These are phyloP conservation scores for Myiopsitta monachus DNA, from an alignment of 2,113 vertebrate genomes.

Conservation along the genomic window DNA sequence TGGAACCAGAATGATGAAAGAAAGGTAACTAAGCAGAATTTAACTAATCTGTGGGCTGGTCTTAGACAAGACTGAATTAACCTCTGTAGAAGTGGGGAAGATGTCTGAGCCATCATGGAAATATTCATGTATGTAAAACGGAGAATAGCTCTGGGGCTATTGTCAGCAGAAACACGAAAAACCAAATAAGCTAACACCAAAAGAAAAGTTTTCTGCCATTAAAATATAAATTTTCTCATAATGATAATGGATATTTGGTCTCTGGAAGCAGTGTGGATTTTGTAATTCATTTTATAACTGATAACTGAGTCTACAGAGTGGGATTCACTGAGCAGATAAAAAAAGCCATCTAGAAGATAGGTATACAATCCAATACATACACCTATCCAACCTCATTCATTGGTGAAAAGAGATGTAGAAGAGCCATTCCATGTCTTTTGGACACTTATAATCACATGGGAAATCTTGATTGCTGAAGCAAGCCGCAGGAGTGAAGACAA, in stretches of 20 bases:
- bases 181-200: neutral
- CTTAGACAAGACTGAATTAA: neutral
- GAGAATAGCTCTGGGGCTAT: neutral
- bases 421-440: neutral
- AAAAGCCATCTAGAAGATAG: neutral
- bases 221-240: neutral
- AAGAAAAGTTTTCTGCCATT: neutral
- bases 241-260: neutral
- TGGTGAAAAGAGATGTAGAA: neutral
- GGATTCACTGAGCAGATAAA: neutral
- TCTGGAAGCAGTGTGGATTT: neutral
- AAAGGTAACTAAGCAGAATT: neutral
- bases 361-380: neutral
- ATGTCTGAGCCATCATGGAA: neutral
- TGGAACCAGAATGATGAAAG: neutral
- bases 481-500: neutral
- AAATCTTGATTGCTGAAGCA: neutral
- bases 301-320: neutral
- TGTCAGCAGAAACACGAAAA: neutral
- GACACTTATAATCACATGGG: neutral
- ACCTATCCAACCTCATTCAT: neutral
- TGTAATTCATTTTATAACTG: neutral
- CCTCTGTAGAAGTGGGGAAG: neutral
- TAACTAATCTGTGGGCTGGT: neutral
- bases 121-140: neutral